Base-by-base conservation (phyloP, 2,888 invertebrate species). In the Caenorhabditis angaria region DNA sequence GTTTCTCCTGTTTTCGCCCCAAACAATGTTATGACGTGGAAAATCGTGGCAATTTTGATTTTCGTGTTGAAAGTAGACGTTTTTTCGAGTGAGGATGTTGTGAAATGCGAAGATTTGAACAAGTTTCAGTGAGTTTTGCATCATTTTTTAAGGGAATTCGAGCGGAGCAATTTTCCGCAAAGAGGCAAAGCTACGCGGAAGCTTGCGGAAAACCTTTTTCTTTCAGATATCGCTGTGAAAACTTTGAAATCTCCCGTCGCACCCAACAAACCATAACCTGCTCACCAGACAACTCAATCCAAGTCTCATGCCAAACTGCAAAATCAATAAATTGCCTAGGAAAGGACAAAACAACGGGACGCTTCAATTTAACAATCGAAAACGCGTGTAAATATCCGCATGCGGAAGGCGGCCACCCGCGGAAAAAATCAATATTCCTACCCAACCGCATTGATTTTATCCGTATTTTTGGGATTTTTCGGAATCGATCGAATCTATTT, bases 391-490 rank as follows among this genome's bases (percentile, higher is more conserved):
- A 70, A 28, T 76, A 70, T n/a, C 67, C 77, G 14, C 71, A 78
- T 25, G 27, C 68, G 0, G 65, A 66, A n/a, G n/a, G n/a, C n/a
- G n/a, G n/a, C n/a, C n/a, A n/a, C n/a, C n/a, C n/a, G n/a, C n/a
- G n/a, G n/a, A n/a, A n/a, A n/a, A n/a, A n/a, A n/a, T n/a, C n/a
- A n/a, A n/a, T n/a, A n/a, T n/a, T n/a, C n/a, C 50, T 78, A 80
- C 60, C 58, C 76, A 14, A 82, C 78, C 8, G 93, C 97, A 0
- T 89, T 99, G 54, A 89, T 97, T 41, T 90, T 99, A 4, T 97
- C 97, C 0, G 93, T 99, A 59, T 99, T 99, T 88, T 90, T 97
- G 66, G 99, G 99, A 29, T 95, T 97, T 94, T 94, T 99, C 90
- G 99, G 99, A 22, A 91, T 94, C 27, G 99, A 99, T 88, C 91